phyloP scores from a whole-genome alignment of 2,888 invertebrate species.

The Morpho deidamia region DNA sequence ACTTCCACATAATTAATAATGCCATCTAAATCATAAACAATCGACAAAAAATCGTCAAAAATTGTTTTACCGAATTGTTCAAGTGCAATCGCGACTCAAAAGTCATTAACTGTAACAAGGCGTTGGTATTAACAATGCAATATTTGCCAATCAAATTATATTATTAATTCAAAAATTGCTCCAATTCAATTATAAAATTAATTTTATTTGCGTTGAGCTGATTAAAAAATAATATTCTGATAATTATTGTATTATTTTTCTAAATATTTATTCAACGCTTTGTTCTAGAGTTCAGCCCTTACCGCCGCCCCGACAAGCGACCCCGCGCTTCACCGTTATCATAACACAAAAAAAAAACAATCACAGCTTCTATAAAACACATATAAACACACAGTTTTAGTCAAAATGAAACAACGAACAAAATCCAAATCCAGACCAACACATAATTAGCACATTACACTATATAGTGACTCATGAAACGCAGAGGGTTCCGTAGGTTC shows the following conservation, averaged over 20 bases:
- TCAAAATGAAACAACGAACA: slow-evolving; percentile 75
- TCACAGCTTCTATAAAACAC: slow-evolving; percentile 69
- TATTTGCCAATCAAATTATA: too few species aligned
- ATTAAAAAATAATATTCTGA: too few species aligned
- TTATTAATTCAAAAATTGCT: too few species aligned
- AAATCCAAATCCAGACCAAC: slow-evolving; percentile 75
- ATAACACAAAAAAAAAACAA: slow-evolving; percentile 45
- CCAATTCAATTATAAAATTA: too few species aligned
- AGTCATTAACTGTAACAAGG: slow-evolving; percentile 4
- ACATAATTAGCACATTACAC: slow-evolving; percentile 77
- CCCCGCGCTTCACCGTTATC: slow-evolving; percentile 52
- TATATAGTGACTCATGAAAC: slow-evolving; percentile 57
- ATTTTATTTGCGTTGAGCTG: too few species aligned
- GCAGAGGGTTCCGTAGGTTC: slow-evolving; percentile 65
- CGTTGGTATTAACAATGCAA: slow-evolving; percentile 1
- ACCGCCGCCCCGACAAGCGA: slow-evolving; percentile 48
- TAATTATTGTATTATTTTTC: too few species aligned
- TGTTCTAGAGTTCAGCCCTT: slow-evolving; percentile 11
- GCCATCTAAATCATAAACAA: too few species aligned
- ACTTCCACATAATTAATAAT: too few species aligned
- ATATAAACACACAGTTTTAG: slow-evolving; percentile 75
- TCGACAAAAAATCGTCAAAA: too few species aligned
- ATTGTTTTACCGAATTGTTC: too few species aligned
- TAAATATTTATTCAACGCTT: not conserved
- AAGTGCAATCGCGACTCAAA: not conserved